phyloP scores from a whole-genome alignment of 1,140 invertebrate genomes.

The Dermatophagoides farinae region DNA sequence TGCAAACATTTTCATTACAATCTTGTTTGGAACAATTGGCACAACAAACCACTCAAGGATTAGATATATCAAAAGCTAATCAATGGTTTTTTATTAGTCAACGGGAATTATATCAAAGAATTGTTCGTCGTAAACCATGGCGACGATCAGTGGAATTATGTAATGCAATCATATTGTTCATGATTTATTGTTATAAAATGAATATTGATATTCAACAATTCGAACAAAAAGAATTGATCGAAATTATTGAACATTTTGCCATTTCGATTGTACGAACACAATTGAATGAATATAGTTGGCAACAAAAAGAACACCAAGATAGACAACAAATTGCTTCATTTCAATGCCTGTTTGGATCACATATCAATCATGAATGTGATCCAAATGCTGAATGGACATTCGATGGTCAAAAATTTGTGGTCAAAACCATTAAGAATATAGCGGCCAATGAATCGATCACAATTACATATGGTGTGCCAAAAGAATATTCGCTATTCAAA shows the following conservation, averaged over 20 bases:
- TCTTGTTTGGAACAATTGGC: too few relatives aligned
- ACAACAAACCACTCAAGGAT: not conserved
- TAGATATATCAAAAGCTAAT: not conserved
- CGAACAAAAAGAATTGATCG: not conserved
- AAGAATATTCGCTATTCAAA: not conserved
- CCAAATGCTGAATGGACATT: not conserved
- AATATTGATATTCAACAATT: not conserved
- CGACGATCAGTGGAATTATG: not conserved
- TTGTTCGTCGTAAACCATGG: not conserved
- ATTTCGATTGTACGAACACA: not conserved
- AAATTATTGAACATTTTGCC: not conserved
- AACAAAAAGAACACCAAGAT: not conserved
- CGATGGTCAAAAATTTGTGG: not conserved
- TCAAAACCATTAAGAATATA: not conserved
- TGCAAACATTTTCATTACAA: too few relatives aligned
- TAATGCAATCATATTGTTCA: not conserved
- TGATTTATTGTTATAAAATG: not conserved
- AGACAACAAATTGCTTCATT: not conserved
- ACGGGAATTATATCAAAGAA: not conserved
- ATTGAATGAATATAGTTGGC: not conserved
- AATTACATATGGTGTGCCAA: not conserved
- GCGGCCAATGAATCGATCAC: not conserved
- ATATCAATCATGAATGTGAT: not conserved
- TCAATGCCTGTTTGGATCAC: not conserved
- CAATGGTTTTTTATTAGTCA: not conserved